Base-by-base conservation (phyloP, 2,888 invertebrate genomes). In the Scrobipalpa costella region DNA sequence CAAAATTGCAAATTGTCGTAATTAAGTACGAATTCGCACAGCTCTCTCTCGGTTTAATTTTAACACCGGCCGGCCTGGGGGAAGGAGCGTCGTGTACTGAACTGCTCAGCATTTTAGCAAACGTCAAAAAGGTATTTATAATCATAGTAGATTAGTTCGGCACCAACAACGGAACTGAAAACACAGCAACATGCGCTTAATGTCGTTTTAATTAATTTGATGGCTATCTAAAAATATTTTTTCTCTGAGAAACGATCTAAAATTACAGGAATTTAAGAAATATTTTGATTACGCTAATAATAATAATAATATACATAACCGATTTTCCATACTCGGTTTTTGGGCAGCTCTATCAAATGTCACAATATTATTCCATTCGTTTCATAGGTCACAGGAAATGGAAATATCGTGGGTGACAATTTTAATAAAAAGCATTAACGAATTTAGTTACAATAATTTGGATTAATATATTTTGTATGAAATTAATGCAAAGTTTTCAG, bases 11-110 rank as follows among this genome's bases (percentile, higher is more conserved):
- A 9, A 19, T 7, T 11, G 21, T 64, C 69, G 69, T 70, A 64
- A 67, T 65, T 36, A 58, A 65, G 62, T 65, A 70, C 69, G 69
- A 66, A 66, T 64, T 63, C 61, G 61, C 64, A 62, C 65, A 62
- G 21, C 19, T 52, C 19, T 21, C 13, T 21, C 65, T 59, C 27
- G 21, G 49, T 50, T 59, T 64, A 59, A 59, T 21, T 65, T 66
- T 64, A 44, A 50, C 66, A 57, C 69, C 71, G 68, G 67, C 68
- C 68, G 63, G 63, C 19, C 50, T 52, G 19, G 17, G 38, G 34
- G 59, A 63, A 34, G 49, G 57, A 60, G 57, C 52, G 50, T 19
- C 55, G 44, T 47, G 34, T 38, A 65, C 57, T 66, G 66, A 34
- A 19, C 21, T 21, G 21, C 3, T 34, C 17, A 36, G 49, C n/a